These are phyloP conservation scores for Dendrophyllia cribrosa DNA, from an alignment of 64 coral and sea anemone species.

Conservation along the genomic window DNA sequence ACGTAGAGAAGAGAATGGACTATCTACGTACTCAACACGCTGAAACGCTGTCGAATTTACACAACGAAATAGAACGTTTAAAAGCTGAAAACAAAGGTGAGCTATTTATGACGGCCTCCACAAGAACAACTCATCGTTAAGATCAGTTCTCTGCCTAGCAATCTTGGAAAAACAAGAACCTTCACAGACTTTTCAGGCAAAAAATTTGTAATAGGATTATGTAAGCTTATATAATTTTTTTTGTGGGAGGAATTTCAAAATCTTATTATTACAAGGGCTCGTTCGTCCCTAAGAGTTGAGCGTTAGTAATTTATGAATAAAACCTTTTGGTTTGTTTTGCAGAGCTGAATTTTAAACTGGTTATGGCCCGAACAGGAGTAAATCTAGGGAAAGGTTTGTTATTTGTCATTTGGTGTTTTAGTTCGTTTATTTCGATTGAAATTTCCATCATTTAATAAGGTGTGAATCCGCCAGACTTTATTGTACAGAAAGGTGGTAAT, in stretches of 20 bases:
- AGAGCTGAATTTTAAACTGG: constrained; percentile 94
- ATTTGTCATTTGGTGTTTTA: background rate
- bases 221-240: background rate
- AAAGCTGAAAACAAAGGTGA: constrained; percentile 98
- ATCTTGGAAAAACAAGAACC: too few relatives aligned
- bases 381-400: constrained; percentile 79
- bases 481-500: too few relatives aligned
- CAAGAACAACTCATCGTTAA: too few relatives aligned
- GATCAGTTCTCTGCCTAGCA: too few relatives aligned
- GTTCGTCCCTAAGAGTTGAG: background rate
- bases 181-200: background rate
- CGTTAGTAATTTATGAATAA: background rate
- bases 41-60: constrained; percentile 77
- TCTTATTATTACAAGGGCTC: background rate
- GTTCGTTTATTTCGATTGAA: background rate
- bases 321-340: constrained; percentile 23
- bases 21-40: constrained; percentile 82
- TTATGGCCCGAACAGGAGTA: constrained; percentile 86
- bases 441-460: too few relatives aligned
- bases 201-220: constrained; percentile 27
- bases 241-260: background rate
- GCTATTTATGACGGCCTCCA: background rate
- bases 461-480: too few relatives aligned
- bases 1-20: constrained; percentile 84
- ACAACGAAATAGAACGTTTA: constrained; percentile 92